Evolutionary conservation across 1,140 invertebrate genomes (phyloP).

Genomic region (Cyrtorhinus lividipennis): DNA sequence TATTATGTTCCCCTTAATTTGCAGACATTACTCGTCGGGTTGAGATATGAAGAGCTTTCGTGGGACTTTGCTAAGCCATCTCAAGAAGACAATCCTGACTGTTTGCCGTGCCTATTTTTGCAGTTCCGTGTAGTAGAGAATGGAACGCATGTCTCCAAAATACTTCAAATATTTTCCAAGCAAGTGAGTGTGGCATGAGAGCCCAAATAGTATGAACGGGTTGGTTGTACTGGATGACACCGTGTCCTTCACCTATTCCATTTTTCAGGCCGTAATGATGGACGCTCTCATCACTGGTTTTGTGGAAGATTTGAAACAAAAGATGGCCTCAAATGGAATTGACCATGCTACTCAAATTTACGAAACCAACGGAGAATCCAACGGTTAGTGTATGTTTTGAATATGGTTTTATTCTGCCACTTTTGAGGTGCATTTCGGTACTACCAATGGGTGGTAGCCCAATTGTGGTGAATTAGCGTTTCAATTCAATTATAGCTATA

Average conservation of each 20-base stretch:
- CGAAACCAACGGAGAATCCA: conserved; percentile 31
- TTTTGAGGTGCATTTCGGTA: too few relatives aligned
- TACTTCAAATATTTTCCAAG: conserved; percentile 74
- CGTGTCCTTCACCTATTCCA: background rate
- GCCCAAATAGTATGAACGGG: conserved; percentile 3
- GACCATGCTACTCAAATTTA: conserved; percentile 26
- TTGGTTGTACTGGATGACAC: background rate
- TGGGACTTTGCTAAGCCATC: conserved; percentile 81
- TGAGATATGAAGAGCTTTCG: conserved; percentile 73
- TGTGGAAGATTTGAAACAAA: conserved; percentile 51
- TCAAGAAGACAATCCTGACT: conserved; percentile 67
- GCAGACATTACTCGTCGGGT: conserved; percentile 65
- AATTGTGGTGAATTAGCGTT: too few relatives aligned
- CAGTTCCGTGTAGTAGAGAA: conserved; percentile 78
- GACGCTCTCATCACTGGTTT: conserved; percentile 78
- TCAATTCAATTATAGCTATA: too few relatives aligned
- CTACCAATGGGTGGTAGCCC: too few relatives aligned
- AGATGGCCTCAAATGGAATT: conserved; percentile 30
- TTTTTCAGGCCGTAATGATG: conserved; percentile 62
- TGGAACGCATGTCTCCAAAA: conserved; percentile 68
- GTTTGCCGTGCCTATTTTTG: conserved; percentile 74
- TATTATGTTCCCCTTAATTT: too few relatives aligned
- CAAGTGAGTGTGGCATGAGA: too few relatives aligned
- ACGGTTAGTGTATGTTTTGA: too few relatives aligned
- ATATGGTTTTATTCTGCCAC: background rate